phyloP scores from a whole-genome alignment of 2,888 invertebrate species.

The Oxytorus armatus region DNA sequence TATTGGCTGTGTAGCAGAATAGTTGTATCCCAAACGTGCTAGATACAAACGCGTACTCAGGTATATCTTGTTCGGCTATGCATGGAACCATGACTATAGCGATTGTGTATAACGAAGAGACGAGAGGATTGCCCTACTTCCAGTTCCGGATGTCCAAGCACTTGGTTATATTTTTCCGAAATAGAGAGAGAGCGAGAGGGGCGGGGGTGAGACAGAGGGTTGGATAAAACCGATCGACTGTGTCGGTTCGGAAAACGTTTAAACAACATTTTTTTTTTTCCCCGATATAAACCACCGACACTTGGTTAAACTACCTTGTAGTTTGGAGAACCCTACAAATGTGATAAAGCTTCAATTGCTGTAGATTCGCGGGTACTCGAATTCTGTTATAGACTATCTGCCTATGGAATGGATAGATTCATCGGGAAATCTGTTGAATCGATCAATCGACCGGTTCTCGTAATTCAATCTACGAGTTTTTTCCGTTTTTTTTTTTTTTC shows the following conservation, averaged over 20 bases:
- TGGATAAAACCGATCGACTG: constrained; percentile 25
- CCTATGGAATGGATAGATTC: no score
- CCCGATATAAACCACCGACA: no score
- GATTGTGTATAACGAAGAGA: constrained; percentile 2
- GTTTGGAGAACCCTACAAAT: background rate
- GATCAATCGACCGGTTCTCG: no score
- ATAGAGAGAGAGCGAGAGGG: constrained; percentile 32
- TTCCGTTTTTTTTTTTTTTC: no score
- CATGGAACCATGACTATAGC: constrained; percentile 33
- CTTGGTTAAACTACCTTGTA: background rate
- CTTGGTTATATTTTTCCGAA: constrained; percentile 40
- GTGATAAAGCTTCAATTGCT: no score
- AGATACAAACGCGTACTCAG: background rate
- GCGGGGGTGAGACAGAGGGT: constrained; percentile 9
- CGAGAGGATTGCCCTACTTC: constrained; percentile 27
- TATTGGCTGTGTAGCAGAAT: background rate
- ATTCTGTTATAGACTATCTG: no score
- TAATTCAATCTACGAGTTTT: no score
- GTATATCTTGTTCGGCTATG: constrained; percentile 24
- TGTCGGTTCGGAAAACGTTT: constrained; percentile 45
- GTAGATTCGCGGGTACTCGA: no score
- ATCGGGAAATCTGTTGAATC: no score
- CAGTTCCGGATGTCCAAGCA: constrained; percentile 46
- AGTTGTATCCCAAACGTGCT: background rate
- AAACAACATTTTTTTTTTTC: constrained; percentile 46